Conservation (phyloP, 2,797 vertebrate species). For the Rhabdomys pumilio region DNA sequence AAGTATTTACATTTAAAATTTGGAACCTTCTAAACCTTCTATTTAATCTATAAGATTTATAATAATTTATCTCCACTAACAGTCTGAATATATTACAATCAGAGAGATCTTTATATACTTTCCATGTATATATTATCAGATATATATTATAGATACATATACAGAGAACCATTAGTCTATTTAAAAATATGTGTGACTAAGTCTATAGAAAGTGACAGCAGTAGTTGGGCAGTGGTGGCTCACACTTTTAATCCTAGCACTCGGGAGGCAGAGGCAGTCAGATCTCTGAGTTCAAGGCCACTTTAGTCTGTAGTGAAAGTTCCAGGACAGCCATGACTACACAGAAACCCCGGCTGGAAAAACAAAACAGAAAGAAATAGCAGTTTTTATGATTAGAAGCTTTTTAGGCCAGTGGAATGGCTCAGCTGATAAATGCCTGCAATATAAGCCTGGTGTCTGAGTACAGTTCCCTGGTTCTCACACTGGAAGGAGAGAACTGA, state of each 20-base stretch:
- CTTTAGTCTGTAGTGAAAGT: not conserved
- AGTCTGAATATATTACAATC: conserved; percentile 36
- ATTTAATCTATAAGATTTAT: not conserved
- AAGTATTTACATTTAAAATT: conserved; percentile 45
- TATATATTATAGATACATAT: not conserved
- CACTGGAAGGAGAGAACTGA: not conserved
- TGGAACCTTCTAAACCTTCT: conserved; percentile 4
- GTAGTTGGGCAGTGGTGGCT: not conserved
- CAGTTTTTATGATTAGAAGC: conserved; percentile 29
- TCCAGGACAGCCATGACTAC: not conserved
- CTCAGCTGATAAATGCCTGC: not conserved
- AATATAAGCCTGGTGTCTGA: not conserved
- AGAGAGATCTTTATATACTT: not conserved
- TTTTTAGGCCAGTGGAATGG: not conserved
- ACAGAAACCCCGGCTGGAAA: not conserved
- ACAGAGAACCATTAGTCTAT: not conserved
- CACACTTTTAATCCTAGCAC: not conserved
- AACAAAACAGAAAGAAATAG: not conserved
- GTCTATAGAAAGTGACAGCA: not conserved
- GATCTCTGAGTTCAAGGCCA: not conserved
- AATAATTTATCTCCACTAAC: conserved; percentile 39
- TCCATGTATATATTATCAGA: not conserved
- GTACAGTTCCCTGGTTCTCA: not conserved
- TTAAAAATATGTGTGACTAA: not conserved
- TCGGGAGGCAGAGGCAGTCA: not conserved